Base-by-base conservation (phyloP, 2,113 vertebrate genomes). In the Perca fluviatilis region DNA sequence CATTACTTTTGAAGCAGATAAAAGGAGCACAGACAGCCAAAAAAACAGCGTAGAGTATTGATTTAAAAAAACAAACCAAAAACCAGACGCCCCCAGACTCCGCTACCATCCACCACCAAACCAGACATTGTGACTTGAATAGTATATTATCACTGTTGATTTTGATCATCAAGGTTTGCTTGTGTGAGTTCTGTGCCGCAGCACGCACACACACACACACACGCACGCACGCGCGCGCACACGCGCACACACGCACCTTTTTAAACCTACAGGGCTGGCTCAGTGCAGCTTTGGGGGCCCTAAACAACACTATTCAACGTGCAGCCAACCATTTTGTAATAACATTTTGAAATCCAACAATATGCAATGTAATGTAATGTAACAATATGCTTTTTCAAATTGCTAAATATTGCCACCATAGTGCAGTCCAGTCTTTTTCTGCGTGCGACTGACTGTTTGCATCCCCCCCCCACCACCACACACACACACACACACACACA, bases 81-180 rank as follows among this genome's bases (percentile, higher is more conserved):
- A 64, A 50, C 14, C 49, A 46, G 53, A 82, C 79, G 51, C 54
- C 47, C 2, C 46, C 18, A 58, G 14, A 63, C 27, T 19, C n/a
- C 14, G 16, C 58, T 9, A 47, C 27, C 61, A 23, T 16, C 79
- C 79, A 15, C 3, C 70, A 76, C 23, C 49, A 58, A 65, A 43
- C 23, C 62, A 73, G n/a, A 62, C 53, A 51, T 18, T 58, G 65
- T 50, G 19, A 66, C 65, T 36, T 79, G 70, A 75, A 75, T 67
- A 14, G 49, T 36, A 3, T 18, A 6, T 62, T 58, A 85, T 88
- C 65, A 74, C 47, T 74, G 68, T 74, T 66, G 81, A 66, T 77
- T 74, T 81, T 60, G n/a, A 64, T 72, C 40, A 36, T 67, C 61
- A 13, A 58, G 6, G n/a, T 63, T n/a, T 30, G 27, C 19, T 43